Base-by-base conservation (phyloP, 2,113 vertebrate species). In the Ancistrus triradiatus region DNA sequence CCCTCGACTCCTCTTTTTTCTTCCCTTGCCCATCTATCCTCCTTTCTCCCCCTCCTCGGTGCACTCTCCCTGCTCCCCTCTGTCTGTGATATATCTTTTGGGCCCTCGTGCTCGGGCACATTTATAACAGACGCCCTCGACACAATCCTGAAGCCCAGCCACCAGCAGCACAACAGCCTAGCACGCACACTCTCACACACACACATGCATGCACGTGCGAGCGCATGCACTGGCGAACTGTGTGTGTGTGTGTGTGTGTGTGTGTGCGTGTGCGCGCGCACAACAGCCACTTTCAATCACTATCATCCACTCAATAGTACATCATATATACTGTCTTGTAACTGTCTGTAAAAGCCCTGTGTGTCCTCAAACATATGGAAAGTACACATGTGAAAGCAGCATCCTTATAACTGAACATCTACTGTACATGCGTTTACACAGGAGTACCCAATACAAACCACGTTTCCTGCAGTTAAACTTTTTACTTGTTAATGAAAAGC, bases 41-140 rank as follows among this genome's bases (percentile, higher is more conserved):
- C 48, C 69, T 66, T 43, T 31, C 48, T 68, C 66, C 62, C 73
- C 66, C 67, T 57, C 58, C 81, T 85, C 84, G 84, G 43, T 67
- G 70, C 64, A 81, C 87, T 88, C 88, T 85, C 89, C 87, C 88
- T 86, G 85, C 63, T 89, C 71, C 66, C 83, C 83, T 81, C 80
- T 76, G 81, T 81, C 91, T 91, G 92, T 95, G 91, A 95, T 97
- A 95, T 93, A 95, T 96, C 92, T 97, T 89, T 84, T 85, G 90
- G 92, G 91, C 91, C 91, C 91, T 90, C 85, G 90, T 85, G 83
- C 87, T 91, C 70, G 78, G 89, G 91, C 91, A 92, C 92, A 94
- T 95, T 93, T 91, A 93, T 97, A 94, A 94, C 88, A 90, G 85
- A 88, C 88, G 79, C 90, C 78, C 81, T 82, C 77, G 86, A 87